phyloP scores from a whole-genome alignment of 2,113 vertebrate species.

The Aldabrachelys gigantea region DNA sequence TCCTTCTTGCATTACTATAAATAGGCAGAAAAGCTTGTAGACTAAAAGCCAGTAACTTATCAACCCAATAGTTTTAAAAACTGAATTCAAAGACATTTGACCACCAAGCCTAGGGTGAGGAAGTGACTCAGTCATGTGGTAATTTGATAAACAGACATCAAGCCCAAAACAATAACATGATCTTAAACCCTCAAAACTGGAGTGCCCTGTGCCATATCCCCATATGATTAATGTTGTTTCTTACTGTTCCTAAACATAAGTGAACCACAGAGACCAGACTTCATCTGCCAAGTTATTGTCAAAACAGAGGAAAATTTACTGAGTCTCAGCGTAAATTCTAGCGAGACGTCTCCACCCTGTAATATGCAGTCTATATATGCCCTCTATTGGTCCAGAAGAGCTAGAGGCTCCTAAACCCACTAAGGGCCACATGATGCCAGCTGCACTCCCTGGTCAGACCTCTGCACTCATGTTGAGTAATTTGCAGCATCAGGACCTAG shows the following conservation, averaged over 20 bases:
- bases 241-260: neutral
- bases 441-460: neutral
- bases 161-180: neutral
- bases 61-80: neutral
- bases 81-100: accelerated
- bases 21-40: neutral
- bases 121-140: neutral
- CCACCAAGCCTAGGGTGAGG: too few species aligned
- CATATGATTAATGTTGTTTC: neutral
- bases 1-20: neutral
- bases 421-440: neutral
- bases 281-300: neutral
- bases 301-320: neutral
- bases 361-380: neutral
- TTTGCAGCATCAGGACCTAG: accelerated
- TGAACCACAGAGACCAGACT: neutral
- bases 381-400: neutral
- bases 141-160: neutral
- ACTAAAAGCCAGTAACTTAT: neutral
- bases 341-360: neutral
- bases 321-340: neutral
- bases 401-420: neutral
- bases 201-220: accelerated
- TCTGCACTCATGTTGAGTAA: neutral
- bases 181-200: neutral